Conservation (phyloP, 2,888 invertebrate genomes). For the Alcis repandata region DNA sequence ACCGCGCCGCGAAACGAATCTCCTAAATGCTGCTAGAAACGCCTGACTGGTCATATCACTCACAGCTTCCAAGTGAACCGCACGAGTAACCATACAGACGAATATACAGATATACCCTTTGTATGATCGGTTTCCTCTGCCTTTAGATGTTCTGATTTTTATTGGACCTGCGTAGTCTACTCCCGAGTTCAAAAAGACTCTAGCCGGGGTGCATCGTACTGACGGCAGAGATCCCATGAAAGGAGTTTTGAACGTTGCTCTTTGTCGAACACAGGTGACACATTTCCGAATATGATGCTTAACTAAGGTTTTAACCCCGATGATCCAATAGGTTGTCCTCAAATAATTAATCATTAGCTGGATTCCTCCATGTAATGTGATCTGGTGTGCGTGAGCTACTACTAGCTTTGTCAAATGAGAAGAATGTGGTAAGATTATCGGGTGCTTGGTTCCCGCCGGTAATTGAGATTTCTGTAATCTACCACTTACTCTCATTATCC, state of each 20-base stretch:
- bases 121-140: not conserved
- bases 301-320: not conserved
- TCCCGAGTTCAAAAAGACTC: not conserved
- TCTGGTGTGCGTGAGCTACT: no score
- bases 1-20: not conserved
- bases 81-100: not conserved
- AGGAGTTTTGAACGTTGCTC: not conserved
- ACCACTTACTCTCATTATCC: no score
- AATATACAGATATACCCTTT: not conserved
- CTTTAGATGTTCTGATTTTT: not conserved
- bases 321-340: not conserved
- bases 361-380: not conserved
- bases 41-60: not conserved
- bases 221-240: not conserved
- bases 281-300: not conserved
- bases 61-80: not conserved
- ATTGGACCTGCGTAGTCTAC: not conserved
- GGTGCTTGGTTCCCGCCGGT: no score
- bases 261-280: not conserved
- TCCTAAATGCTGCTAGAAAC: not conserved
- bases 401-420: no score
- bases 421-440: no score
- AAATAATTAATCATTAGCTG: not conserved
- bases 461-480: no score
- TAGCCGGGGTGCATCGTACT: not conserved